Base-by-base conservation (phyloP, 2,888 invertebrate genomes). In the Tachina lurida region DNA sequence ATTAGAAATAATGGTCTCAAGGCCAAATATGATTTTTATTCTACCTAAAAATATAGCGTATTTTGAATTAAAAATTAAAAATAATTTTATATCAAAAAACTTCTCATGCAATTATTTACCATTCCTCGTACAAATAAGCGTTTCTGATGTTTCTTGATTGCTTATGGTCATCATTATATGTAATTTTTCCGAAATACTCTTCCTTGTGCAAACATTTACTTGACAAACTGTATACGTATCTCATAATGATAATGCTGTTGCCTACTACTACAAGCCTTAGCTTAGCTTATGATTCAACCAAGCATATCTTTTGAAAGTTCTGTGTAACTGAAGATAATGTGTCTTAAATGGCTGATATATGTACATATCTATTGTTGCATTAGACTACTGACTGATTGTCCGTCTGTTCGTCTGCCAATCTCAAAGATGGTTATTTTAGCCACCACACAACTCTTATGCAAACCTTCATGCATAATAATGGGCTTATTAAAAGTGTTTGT, bases 381-480 rank as follows among this genome's bases (percentile, higher is more conserved):
- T 62, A 1, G n/a, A 63, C 15, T 56, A 56, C 15, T 39, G 15
- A 54, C 47, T 52, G 43, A 63, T 10, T 31, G 56, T 68, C 31
- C 17, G 10, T 47, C n/a, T 65, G 68, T 39, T 3, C 19, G 49
- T 65, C 70, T 76, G 43, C 17, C 19, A 65, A 62, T 45, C 52
- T 43, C 15, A 19, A 60, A 67, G 63, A 62, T 54, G 41, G 17
- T 45, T 49, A 19, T 45, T 68, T 78, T 49, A 41, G 15, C 10
- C 47, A 41, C 54, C 47, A 22, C 39, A 22, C n/a, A 41, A 70
- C 54, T 65, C 56, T 84, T 77, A 74, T 73, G 80, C 68, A 77
- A 81, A 81, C 43, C 52, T 68, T 70, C 31, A 74, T 85, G 74
- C 74, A 82, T 82, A 80, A 78, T 74, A 80, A 82, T 82, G 70